These are phyloP conservation scores for Margaritifera margaritifera DNA, from an alignment of 2,888 invertebrate species.

Conservation along the genomic window DNA sequence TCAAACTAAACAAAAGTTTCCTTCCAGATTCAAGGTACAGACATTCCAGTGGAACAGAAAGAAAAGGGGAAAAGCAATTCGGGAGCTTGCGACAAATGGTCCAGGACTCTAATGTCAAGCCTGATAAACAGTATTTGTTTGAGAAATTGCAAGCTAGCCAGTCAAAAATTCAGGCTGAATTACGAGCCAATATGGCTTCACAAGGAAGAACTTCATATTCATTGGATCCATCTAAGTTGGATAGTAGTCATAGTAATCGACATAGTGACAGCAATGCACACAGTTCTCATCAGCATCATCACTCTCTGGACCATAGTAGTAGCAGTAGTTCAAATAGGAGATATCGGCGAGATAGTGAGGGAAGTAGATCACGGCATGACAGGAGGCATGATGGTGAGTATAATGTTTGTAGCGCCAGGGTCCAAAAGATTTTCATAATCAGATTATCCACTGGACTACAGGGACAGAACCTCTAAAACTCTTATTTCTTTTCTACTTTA, in stretches of 20 bases:
- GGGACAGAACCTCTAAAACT: no score
- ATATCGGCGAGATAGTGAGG: slow-evolving; percentile 49
- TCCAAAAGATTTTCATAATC: no score
- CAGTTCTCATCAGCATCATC: slow-evolving; percentile 5
- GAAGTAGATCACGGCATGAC: slow-evolving; percentile 29
- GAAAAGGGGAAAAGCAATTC: slow-evolving; percentile 41
- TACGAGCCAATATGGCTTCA: slow-evolving; percentile 22
- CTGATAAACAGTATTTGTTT: slow-evolving; percentile 54
- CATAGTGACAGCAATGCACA: slow-evolving; percentile 6
- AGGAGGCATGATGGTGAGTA: slow-evolving; percentile 6
- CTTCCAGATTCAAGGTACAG: slow-evolving; percentile 34
- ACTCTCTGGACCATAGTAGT: slow-evolving; percentile 17
- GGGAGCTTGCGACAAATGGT: slow-evolving; percentile 38
- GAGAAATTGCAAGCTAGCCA: slow-evolving; percentile 54
- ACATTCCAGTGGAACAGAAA: slow-evolving; percentile 35
- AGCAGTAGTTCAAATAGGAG: slow-evolving; percentile 37
- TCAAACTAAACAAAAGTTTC: background rate
- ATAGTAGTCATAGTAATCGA: slow-evolving; percentile 11
- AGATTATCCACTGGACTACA: no score
- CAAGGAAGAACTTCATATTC: slow-evolving; percentile 1
- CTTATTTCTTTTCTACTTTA: no score
- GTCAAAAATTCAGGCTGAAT: slow-evolving; percentile 38
- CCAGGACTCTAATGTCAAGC: slow-evolving; percentile 44
- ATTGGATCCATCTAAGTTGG: background rate
- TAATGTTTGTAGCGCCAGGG: no score